Evolutionary conservation across 1,140 invertebrate genomes (phyloP), one percentile per base, ranked within the genome.

Genomic region (fruit fly (Drosophila melanogaster)): DNA sequence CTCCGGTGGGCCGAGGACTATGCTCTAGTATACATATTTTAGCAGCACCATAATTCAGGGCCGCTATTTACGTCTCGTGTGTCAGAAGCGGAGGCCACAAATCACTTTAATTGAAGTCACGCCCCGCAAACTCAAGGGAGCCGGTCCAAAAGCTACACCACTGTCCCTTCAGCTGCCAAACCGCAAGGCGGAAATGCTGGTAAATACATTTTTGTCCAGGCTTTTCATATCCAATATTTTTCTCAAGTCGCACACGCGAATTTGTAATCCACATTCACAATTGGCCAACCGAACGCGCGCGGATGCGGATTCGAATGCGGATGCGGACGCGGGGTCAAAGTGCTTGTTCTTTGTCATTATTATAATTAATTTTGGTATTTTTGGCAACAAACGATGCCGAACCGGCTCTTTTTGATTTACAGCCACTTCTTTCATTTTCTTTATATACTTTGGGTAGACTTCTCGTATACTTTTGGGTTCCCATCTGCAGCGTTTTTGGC

Each of bases 21-120:
- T 15, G 67, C 40, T 37, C 50, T 35, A 57, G 43, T 49, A 44
- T 40, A 37, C n/a, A 51, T 59, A 46, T 12, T 76, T 76, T 17
- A 57, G 47, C 43, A 24, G 61, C 47, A 41, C 59, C 58, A 86
- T 87, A 67, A 87, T 87, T 86, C 83, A 79, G 71, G 51, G 40
- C 56, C 51, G 59, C 62, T 83, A 83, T 87, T 77, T 79, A 76
- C 62, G 79, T 86, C 84, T 51, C 22, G 72, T 79, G 79, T 87
- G 83, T 87, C 83, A 87, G 72, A 83, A 87, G 57, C 79, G 64
- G 71, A 67, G 81, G 79, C 62, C 66, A 89, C 83, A 87, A 87
- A 87, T 87, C 83, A 87, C 59, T 83, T 79, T 89, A 87, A 87
- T 87, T 87, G 79, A 87, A 89, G 81, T 61, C 56, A 83, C 83